Conservation (phyloP, 2,888 invertebrate species). For the Nephrotoma guestfalica region DNA sequence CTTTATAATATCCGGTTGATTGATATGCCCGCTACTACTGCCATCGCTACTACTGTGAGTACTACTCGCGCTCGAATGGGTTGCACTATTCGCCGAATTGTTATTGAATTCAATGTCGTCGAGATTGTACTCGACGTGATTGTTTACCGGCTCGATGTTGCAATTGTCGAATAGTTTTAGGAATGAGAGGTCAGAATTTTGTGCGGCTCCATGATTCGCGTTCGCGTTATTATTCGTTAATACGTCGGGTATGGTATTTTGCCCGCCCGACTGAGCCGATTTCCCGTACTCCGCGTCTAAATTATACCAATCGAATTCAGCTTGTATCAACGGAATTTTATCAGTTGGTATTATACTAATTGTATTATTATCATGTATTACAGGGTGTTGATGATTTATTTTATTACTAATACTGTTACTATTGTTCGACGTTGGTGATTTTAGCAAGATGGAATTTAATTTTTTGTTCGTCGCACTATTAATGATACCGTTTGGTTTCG, state of each 20-base stretch:
- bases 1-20: slow-evolving; percentile 18
- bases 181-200: background rate
- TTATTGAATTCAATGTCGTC: slow-evolving; percentile 19
- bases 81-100: background rate
- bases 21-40: background rate
- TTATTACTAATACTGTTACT: slow-evolving; percentile 9
- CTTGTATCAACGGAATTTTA: slow-evolving; percentile 24
- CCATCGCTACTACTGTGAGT: background rate
- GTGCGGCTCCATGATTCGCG: background rate
- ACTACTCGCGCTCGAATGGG: background rate
- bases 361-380: slow-evolving; percentile 9
- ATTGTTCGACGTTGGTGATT: background rate
- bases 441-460: background rate
- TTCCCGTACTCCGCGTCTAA: slow-evolving; percentile 30
- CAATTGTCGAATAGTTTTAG: background rate
- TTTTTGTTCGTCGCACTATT: background rate
- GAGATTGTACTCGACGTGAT: slow-evolving; percentile 26
- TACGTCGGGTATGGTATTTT: background rate
- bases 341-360: slow-evolving; percentile 6
- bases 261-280: slow-evolving; percentile 10
- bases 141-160: background rate
- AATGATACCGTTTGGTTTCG: background rate
- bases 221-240: background rate
- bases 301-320: slow-evolving; percentile 33
- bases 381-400: slow-evolving; percentile 13